Base-by-base conservation (phyloP, 2,113 vertebrate genomes). In the Cebidichthys violaceus region DNA sequence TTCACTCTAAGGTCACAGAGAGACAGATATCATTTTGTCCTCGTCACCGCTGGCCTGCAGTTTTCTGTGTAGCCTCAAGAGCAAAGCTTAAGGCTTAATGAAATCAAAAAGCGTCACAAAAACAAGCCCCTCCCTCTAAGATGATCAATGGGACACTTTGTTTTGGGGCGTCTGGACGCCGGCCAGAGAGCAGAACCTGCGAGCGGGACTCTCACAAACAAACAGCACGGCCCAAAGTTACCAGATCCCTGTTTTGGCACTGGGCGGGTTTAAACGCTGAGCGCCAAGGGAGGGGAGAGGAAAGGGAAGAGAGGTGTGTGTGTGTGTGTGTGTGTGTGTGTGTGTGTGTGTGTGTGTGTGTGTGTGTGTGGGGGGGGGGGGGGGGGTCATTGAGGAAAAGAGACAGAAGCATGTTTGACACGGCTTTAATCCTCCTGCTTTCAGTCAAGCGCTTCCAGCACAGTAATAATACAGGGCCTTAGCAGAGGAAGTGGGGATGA, bases 321-420 rank as follows among this genome's bases (percentile, higher is more conserved):
- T 17, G 43, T 45, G 43, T 45, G 41, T 47, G 45, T 17, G 43
- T 45, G 43, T 45, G 37, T 39, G 37, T 39, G 37, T 39, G 45
- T 47, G 17, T 47, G 41, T 41, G 39, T 41, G 39, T 41, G 39
- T 41, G 4, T 41, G 39, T 41, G 37, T 39, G 37, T 39, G 37
- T 39, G 37, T 9, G 37, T 39, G 37, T 39, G 37, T 39, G 10
- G 11, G 4, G n/a, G 15, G 45, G n/a, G n/a, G n/a, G 11, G 55
- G 29, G 57, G 33, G 55, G 80, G 59, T 68, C 70, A 79, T 78
- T 83, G 85, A 90, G 92, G 88, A 91, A 92, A 81, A 81, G 78
- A 88, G 85, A 91, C 87, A 86, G 84, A 90, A 91, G 91, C 92
- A 89, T 93, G 92, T 94, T 93, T 90, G 92, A 95, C 93, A 93